phyloP scores from a whole-genome alignment of 2,797 vertebrate genomes.

The Anguilla anguilla region DNA sequence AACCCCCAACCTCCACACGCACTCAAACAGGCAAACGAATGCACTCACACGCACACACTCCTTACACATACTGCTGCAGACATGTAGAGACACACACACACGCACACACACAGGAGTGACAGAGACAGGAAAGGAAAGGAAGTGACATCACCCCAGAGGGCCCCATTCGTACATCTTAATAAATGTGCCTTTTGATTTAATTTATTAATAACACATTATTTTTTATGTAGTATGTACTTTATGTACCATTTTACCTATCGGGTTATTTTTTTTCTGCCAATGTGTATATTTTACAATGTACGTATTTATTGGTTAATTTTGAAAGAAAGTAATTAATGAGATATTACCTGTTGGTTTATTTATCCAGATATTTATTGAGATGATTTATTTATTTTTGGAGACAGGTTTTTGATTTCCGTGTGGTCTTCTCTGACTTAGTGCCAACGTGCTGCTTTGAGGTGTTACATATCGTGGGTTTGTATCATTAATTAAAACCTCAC shows the following conservation, averaged over 20 bases:
- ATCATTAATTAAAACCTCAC: constrained; percentile 86
- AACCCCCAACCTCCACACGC: constrained; percentile 36
- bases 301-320: constrained; percentile 77
- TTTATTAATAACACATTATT: constrained; percentile 77
- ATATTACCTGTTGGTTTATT: constrained; percentile 83
- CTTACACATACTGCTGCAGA: constrained; percentile 21
- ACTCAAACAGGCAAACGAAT: constrained; percentile 44
- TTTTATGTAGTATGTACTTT: constrained; percentile 74
- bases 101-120: constrained; percentile 37
- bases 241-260: constrained; percentile 68
- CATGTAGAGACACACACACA: constrained; percentile 51
- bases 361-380: constrained; percentile 84
- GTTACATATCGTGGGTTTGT: constrained; percentile 86
- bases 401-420: constrained; percentile 82
- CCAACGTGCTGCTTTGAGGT: constrained; percentile 86
- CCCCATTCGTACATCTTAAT: constrained; percentile 81
- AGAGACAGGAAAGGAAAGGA: constrained; percentile 58
- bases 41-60: constrained; percentile 37
- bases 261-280: constrained; percentile 74
- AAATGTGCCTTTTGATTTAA: constrained; percentile 87
- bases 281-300: constrained; percentile 82
- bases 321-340: constrained; percentile 74
- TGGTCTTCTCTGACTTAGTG: constrained; percentile 84
- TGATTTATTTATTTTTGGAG: constrained; percentile 78
- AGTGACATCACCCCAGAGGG: constrained; percentile 64